Conservation (phyloP, 2,113 vertebrate genomes). For the Colaptes auratus region DNA sequence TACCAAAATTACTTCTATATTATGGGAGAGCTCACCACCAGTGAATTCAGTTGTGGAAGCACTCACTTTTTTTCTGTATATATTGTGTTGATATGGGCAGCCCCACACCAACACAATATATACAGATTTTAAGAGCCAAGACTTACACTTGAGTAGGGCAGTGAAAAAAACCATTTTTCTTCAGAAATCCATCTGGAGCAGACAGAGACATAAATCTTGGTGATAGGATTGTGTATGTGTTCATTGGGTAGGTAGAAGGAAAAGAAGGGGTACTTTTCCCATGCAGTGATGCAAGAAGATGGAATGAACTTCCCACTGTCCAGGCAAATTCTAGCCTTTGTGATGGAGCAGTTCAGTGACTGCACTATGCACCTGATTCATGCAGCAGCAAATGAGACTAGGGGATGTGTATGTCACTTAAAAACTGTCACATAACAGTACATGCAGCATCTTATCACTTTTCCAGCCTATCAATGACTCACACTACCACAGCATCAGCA, state of each 20-base stretch:
- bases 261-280: not conserved
- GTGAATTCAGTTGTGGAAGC: not conserved
- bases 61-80: not conserved
- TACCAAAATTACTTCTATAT: not conserved
- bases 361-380: not conserved
- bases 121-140: not conserved
- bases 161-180: not conserved
- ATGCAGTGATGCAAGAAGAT: not conserved
- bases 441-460: not conserved
- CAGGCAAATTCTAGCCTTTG: not conserved
- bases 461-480: not conserved
- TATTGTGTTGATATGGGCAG: not conserved
- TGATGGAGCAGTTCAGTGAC: not conserved
- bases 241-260: not conserved
- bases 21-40: not conserved
- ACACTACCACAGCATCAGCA: not conserved
- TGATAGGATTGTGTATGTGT: not conserved
- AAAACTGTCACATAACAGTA: not conserved
- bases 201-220: not conserved
- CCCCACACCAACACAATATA: not conserved
- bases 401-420: not conserved
- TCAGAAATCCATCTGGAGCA: not conserved
- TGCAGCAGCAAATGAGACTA: not conserved
- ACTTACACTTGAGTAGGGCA: not conserved
- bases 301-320: not conserved